Conservation (phyloP, 1,140 invertebrate species). For the Manduca sexta region DNA sequence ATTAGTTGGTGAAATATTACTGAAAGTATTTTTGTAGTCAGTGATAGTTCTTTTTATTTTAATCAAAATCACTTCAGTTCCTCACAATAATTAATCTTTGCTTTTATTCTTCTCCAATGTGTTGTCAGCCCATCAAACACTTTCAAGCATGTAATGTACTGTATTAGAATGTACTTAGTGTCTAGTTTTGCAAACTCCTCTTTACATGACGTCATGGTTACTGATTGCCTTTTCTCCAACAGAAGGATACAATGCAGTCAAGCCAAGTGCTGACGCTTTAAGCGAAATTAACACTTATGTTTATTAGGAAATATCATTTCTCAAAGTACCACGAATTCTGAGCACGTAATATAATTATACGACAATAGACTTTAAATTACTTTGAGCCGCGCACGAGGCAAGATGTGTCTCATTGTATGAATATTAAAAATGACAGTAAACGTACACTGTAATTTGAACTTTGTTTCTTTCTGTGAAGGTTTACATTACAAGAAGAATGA, state of each 20-base stretch:
- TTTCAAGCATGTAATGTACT: too few species aligned
- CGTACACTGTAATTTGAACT: not conserved
- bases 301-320: conserved; percentile 36
- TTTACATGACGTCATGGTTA: too few species aligned
- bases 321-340: conserved; percentile 20
- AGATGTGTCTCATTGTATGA: conserved; percentile 32
- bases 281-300: conserved; percentile 20
- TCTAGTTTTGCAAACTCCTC: too few species aligned
- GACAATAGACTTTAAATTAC: conserved; percentile 44
- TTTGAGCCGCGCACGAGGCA: conserved; percentile 19
- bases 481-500: not conserved
- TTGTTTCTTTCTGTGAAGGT: not conserved
- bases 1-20: too few species aligned
- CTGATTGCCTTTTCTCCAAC: too few species aligned
- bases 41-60: too few species aligned
- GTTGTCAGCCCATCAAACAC: too few species aligned
- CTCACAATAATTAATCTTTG: too few species aligned
- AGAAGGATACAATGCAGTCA: not conserved
- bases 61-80: too few species aligned
- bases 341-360: conserved; percentile 43
- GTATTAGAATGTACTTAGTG: too few species aligned
- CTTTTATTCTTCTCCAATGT: too few species aligned
- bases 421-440: conserved; percentile 31
- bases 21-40: too few species aligned
- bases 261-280: not conserved